These are phyloP conservation scores for Microcebus murinus DNA, from an alignment of 2,113 vertebrate genomes.

Conservation along the genomic window DNA sequence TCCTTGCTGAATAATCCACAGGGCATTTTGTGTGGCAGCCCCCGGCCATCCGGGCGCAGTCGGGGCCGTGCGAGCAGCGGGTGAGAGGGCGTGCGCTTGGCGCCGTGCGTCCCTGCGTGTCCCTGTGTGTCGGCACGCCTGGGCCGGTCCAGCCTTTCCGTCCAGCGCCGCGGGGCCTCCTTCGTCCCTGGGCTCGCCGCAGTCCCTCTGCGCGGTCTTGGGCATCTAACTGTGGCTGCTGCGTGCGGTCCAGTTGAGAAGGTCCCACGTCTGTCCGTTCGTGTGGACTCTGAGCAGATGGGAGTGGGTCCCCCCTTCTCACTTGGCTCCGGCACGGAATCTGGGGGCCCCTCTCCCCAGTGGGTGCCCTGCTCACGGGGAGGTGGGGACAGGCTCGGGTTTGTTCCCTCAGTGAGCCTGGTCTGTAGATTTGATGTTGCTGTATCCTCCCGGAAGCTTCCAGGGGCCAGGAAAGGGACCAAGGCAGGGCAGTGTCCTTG, in stretches of 20 bases:
- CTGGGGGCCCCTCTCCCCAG: not conserved
- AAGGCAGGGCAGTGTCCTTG: not conserved
- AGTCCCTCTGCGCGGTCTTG: slow-evolving; percentile 74
- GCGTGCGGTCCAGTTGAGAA: slow-evolving; percentile 84
- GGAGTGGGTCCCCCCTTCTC: slow-evolving; percentile 68
- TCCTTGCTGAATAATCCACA: slow-evolving; percentile 78
- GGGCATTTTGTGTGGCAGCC: slow-evolving; percentile 54
- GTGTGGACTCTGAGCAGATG: slow-evolving; percentile 83
- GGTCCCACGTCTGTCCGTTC: slow-evolving; percentile 81
- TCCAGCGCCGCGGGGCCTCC: not conserved
- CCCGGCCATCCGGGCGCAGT: slow-evolving; percentile 66
- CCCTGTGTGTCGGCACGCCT: slow-evolving; percentile 26
- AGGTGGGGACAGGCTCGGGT: not conserved
- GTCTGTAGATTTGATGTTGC: not conserved
- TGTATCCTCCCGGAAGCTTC: not conserved
- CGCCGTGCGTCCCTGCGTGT: not conserved
- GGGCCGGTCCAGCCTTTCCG: slow-evolving; percentile 17
- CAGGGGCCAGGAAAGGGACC: not conserved
- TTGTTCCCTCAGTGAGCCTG: not conserved
- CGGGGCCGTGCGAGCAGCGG: slow-evolving; percentile 60
- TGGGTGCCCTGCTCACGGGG: not conserved
- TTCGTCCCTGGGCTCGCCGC: slow-evolving; percentile 69
- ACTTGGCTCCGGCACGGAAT: slow-evolving; percentile 5
- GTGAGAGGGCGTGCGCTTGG: slow-evolving; percentile 60
- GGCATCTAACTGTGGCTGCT: slow-evolving; percentile 78